Conservation (phyloP, 2,113 vertebrate genomes). For the Hyperoodon ampullatus region DNA sequence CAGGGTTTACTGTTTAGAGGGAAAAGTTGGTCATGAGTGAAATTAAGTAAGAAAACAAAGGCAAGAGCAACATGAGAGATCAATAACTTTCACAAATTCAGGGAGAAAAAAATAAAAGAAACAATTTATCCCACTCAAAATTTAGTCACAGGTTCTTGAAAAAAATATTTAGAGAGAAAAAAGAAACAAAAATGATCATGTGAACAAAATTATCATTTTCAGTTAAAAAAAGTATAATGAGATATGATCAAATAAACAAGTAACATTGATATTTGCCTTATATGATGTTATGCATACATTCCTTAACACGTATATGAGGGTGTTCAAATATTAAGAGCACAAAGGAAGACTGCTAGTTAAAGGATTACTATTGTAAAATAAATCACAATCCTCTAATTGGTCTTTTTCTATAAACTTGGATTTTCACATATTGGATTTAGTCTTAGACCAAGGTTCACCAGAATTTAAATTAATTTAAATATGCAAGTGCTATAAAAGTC, state of each 20-base stretch:
- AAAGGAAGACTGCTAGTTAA: neutral
- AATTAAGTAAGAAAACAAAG: neutral
- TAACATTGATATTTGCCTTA: neutral
- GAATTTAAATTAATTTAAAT: slow-evolving; percentile 60
- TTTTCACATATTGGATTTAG: slow-evolving; percentile 50
- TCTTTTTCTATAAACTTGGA: slow-evolving; percentile 45
- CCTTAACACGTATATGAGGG: neutral
- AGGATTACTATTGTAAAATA: neutral
- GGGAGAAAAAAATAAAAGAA: neutral
- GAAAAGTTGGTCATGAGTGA: neutral
- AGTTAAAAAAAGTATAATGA: slow-evolving; percentile 43
- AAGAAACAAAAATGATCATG: neutral
- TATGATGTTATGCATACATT: neutral
- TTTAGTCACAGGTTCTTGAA: neutral
- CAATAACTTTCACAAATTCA: neutral
- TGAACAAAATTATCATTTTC: slow-evolving; percentile 33
- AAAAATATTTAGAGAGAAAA: neutral
- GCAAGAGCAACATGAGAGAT: neutral
- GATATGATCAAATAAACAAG: neutral
- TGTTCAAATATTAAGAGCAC: neutral
- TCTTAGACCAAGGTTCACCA: slow-evolving; percentile 47
- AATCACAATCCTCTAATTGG: neutral
- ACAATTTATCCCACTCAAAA: neutral
- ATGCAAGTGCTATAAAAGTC: neutral
- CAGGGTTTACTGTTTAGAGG: neutral